Base-by-base conservation (phyloP, 2,888 invertebrate genomes). In the Tetanocera ferruginea region DNA sequence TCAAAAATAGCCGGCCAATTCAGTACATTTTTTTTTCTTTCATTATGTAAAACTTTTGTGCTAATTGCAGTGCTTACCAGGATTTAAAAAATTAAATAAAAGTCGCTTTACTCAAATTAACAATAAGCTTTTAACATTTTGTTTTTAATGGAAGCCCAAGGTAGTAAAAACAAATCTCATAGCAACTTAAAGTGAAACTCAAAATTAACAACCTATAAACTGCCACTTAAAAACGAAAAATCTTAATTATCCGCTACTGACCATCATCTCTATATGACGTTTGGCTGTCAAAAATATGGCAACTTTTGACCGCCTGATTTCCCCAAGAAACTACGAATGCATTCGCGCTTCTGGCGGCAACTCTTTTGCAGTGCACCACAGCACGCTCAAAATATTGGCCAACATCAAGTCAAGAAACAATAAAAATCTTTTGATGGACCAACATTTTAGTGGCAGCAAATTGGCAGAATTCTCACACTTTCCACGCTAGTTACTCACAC, bases 381-480 rank as follows among this genome's bases (percentile, higher is more conserved):
- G 11, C 14, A 1, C 14, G 43, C 43, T 43, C 11, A 43, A n/a
- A n/a, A 43, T 43, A 43, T 43, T 43, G 1, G 11, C 43, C 57
- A 25, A 28, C 57, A 3, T 60, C 57, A 23, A 25, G 43, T 25
- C 57, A 60, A 60, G 57, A 23, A 60, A 60, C 57, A 60, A 60
- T 60, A 43, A 43, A 67, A 43, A 43, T 43, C 67, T 31, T 31
- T 71, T 71, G 55, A 71, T 71, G 71, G 52, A 31, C 17, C 17
- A 43, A 67, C 67, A 23, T 28, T 25, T 14, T 31, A n/a, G 55
- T 31, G 55, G 31, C 71, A 71, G 55, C 55, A 71, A 71, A 52
- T 71, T 71, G 55, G n/a, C 71, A 55, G 23, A 31, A 55, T 71
- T 71, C 71, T 25, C 71, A 71, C 71, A 71, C 71, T 55, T 52